Evolutionary conservation across 30 jellyfish, hydroid and myxozoan genomes (phyloP), one percentile per base, ranked within the genome.

Genomic region (Pelagia noctiluca): DNA sequence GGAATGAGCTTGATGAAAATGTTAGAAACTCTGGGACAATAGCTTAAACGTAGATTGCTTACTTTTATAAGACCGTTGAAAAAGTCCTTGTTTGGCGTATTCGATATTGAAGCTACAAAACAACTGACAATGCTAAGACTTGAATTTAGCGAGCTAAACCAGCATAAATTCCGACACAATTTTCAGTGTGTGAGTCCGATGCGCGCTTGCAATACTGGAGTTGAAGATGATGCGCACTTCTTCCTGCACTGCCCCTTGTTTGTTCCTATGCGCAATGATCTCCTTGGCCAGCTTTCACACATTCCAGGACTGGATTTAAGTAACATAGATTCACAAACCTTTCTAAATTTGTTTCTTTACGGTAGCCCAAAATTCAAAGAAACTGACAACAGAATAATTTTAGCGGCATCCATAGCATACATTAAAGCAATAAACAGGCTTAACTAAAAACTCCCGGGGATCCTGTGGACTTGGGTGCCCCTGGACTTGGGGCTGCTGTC

Each of bases 31-130:
- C 87, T 26, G 76, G 63, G 2, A 2, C 87, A 10, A 1, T 75
- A 10, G 35, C 80, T 75, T 63, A 75, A 75, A 31, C 78, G 87
- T 31, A 75, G 54, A 48, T 75, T 75, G 50, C 75, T 46, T 38
- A 50, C 52, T 50, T 26, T 50, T 47, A 46, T 73, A 36, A 73
- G 38, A 73, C 85, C 77, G 72, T 50, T 42, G 21, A 73, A 73
- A 50, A 46, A 35, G n/a, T 73, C 85, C 70, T 47, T 73, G 70
- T 73, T 42, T 50, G 74, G 85, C 2, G 48, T 48, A 29, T 22
- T 42, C 50, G 85, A 73, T 73, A 73, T 73, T 33, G 10, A 30
- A 19, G 85, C 73, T 73, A 73, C 48, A 1, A 73, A 73, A 73
- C 42, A 30, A 67, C 80, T 67, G 11, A 34, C 64, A 26, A 30